Conservation (phyloP, 2,888 invertebrate genomes). For the Acanthosepion lycidas region DNA sequence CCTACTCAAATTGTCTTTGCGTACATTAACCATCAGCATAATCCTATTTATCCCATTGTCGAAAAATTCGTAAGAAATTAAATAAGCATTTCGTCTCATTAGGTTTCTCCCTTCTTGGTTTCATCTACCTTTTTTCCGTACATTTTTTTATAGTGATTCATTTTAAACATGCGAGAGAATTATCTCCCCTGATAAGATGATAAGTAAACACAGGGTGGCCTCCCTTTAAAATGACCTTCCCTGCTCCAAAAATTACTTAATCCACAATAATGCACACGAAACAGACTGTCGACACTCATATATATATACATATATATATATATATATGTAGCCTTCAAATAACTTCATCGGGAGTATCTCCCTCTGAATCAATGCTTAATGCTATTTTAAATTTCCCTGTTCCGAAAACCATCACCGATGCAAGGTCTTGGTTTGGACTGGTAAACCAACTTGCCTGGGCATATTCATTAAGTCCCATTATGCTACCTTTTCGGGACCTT, state of each 20-base stretch:
- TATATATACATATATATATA: too few relatives aligned
- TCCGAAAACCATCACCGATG: too few relatives aligned
- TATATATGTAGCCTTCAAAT: too few relatives aligned
- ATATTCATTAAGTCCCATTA: too few relatives aligned
- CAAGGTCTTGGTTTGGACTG: too few relatives aligned
- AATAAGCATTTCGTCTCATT: not conserved
- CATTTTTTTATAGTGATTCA: not conserved
- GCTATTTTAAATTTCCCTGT: too few relatives aligned
- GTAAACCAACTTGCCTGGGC: too few relatives aligned
- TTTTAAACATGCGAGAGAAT: not conserved
- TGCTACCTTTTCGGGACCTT: too few relatives aligned
- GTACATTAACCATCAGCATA: not conserved
- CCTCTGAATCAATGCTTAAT: too few relatives aligned
- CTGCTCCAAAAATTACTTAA: not conserved
- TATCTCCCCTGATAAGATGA: not conserved
- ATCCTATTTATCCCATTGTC: not conserved
- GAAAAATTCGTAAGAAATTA: not conserved
- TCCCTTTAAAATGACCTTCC: conserved; percentile 44
- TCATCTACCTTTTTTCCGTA: not conserved
- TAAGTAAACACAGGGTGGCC: not conserved
- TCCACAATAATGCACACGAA: not conserved
- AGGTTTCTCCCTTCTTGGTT: not conserved
- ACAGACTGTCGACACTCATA: too few relatives aligned
- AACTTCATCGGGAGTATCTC: too few relatives aligned
- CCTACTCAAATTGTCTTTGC: not conserved